Evolutionary conservation across 2,113 vertebrate species (phyloP), one percentile per base, ranked within the genome.

Genomic region (Natator depressus): DNA sequence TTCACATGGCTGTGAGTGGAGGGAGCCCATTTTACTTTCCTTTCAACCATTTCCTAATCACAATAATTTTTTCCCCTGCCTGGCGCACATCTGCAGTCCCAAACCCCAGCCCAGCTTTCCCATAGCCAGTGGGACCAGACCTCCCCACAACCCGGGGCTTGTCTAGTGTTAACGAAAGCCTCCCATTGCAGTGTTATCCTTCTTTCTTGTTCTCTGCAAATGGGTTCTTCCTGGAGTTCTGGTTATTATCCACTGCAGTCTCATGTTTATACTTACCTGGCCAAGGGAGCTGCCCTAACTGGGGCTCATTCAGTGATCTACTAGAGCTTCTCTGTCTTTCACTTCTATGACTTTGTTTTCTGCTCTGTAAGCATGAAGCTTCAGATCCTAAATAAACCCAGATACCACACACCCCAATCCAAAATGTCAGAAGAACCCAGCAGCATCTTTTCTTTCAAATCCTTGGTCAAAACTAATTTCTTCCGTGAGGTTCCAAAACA

Each of bases 161-260:
- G 81, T 62, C 90, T 90, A 97, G 89, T 96, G 93, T 96, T 98
- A 96, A 97, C 96, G 97, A 97, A 97, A 96, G 82, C 94, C 92
- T 91, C 85, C 17, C 89, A 80, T 96, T 96, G 85, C 89, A 84
- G 87, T 59, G 93, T 95, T 92, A 65, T 80, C 81, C 88, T 94
- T 88, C 46, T 19, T 94, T 97, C 51, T 83, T 80, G 57, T 59
- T 79, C 83, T 93, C 65, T 87, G 89, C 22, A 83, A 65, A 80
- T 84, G 2, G 80, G 90, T 91, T 93, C 75, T 97, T 89, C 49
- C 51, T 95, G 72, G 46, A 72, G 31, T 93, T 97, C 93, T 90
- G 86, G 62, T n/a, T 92, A 69, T 11, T 80, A 53, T 84, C 78
- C 80, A 47, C 85, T 7, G 22, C n/a, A 8, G n/a, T 29, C 42